Base-by-base conservation (phyloP, 2,888 invertebrate genomes). In the Amiota mariae region DNA sequence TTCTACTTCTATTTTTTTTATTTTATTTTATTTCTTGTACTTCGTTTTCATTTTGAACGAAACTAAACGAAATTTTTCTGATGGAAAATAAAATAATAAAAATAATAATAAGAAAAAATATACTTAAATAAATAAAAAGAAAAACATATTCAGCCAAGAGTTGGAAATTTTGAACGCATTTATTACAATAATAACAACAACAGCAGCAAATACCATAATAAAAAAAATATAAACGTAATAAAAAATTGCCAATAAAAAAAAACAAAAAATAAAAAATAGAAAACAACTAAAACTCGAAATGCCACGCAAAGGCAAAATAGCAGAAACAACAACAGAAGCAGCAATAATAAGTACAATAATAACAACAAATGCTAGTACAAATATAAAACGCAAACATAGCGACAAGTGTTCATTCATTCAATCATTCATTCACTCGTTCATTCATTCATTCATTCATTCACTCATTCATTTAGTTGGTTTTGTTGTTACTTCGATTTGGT, bases 361-460 rank as follows among this genome's bases (percentile, higher is more conserved):
- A 36, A 36, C n/a, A n/a, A 66, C 63, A 63, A 8, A 18, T 9
- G 49, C n/a, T 8, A 24, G n/a, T 8, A 24, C 24, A 11, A 0
- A 24, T 20, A 59, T 10, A 15, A 18, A 63, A 63, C 6, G 13
- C 66, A 49, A 66, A 66, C 66, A 66, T 48, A 68, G 67, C 67
- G 67, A 68, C 67, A 68, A 68, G 67, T 68, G 67, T 68, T 68
- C 63, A 18, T 59, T 15, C 59, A 51, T 2, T 51, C 54, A n/a
- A 8, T 63, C 36, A 11, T 63, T 24, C 20, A 36, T 63, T 63
- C 63, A 36, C 0, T 18, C 12, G 36, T 8, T 15, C 15, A 8
- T 54, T 54, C 15, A 15, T 54, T 24, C 24, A 36, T 36, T 36
- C 36, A 36, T 2, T 36, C 36, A 36, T 36, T n/a, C 54, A 54